These are phyloP conservation scores for Chironomus striatipennis DNA, from an alignment of 1,140 invertebrate species.

Conservation along the genomic window DNA sequence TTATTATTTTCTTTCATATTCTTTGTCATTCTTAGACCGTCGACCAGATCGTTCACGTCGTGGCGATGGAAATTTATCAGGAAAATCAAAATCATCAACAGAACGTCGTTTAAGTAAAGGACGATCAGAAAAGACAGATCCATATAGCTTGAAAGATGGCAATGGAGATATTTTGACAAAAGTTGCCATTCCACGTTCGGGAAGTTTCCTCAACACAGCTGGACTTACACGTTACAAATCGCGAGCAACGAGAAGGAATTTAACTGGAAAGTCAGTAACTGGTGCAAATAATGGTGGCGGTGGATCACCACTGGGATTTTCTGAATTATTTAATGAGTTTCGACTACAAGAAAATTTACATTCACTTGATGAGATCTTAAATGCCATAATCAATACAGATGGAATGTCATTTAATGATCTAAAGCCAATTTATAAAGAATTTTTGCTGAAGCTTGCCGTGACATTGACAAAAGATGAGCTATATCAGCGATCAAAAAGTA, in stretches of 20 bases:
- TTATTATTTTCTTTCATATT: too few relatives aligned
- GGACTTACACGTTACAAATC: constrained; percentile 59
- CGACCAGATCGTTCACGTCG: constrained; percentile 34
- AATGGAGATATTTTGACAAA: constrained; percentile 70
- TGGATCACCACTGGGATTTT: constrained; percentile 65
- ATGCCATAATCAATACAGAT: constrained; percentile 77
- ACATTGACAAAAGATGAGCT: constrained; percentile 83
- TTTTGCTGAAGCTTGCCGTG: constrained; percentile 73
- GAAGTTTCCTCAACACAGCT: constrained; percentile 72
- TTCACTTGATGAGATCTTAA: constrained; percentile 78
- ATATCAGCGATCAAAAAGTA: constrained; percentile 77
- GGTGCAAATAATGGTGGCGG: constrained; percentile 31
- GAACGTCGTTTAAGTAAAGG: constrained; percentile 22
- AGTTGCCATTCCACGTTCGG: constrained; percentile 71
- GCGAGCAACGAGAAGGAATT: constrained; percentile 36
- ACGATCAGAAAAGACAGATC: constrained; percentile 19
- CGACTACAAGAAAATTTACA: constrained; percentile 74
- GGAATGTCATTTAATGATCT: constrained; percentile 89
- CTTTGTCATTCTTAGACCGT: neutral
- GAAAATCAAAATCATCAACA: constrained; percentile 35
- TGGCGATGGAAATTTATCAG: constrained; percentile 39
- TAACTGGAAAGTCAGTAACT: constrained; percentile 30
- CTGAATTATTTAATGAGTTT: constrained; percentile 74
- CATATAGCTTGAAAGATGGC: constrained; percentile 38
- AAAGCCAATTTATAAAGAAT: constrained; percentile 84